Percentiles rank a stretch among this genome's conserved stretches.
Conservation (phyloP, 1,140 invertebrate species). For the Plutomurus gul region DNA sequence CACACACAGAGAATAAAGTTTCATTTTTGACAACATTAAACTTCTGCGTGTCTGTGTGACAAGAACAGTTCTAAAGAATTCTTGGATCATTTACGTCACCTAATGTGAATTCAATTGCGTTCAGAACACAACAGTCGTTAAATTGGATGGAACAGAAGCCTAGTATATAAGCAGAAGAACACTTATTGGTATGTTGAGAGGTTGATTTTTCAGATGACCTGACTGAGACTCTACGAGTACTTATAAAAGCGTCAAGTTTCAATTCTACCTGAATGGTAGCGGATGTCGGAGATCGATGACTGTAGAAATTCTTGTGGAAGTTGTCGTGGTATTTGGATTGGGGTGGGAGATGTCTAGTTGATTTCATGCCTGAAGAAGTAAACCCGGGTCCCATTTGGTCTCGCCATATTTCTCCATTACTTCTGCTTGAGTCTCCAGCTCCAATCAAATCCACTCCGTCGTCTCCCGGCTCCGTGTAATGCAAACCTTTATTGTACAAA, state of each 20-base stretch:
- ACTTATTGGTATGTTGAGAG: background rate
- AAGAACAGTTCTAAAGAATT: too few species aligned
- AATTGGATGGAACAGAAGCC: background rate
- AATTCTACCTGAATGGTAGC: constrained; percentile 65
- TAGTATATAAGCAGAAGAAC: too few species aligned
- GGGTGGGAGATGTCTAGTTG: constrained; percentile 73
- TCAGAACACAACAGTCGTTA: too few species aligned
- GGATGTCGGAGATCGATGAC: constrained; percentile 65
- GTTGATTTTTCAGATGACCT: background rate
- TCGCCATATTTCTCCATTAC: constrained; percentile 50
- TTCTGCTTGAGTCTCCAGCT: constrained; percentile 46
- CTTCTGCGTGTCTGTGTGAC: too few species aligned
- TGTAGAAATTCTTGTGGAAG: constrained; percentile 64
- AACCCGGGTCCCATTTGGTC: constrained; percentile 45
- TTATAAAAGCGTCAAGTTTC: background rate
- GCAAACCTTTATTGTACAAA: too few species aligned
- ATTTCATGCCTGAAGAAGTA: constrained; percentile 75
- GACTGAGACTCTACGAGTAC: background rate
- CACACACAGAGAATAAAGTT: too few species aligned
- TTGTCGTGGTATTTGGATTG: constrained; percentile 50
- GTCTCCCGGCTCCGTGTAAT: constrained; percentile 78
- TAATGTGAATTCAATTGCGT: too few species aligned
- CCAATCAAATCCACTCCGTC: constrained; percentile 56
- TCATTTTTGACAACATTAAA: too few species aligned
- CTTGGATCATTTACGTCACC: too few species aligned